These are phyloP conservation scores for Apoderus coryli DNA, from an alignment of 2,888 invertebrate genomes.

Conservation along the genomic window DNA sequence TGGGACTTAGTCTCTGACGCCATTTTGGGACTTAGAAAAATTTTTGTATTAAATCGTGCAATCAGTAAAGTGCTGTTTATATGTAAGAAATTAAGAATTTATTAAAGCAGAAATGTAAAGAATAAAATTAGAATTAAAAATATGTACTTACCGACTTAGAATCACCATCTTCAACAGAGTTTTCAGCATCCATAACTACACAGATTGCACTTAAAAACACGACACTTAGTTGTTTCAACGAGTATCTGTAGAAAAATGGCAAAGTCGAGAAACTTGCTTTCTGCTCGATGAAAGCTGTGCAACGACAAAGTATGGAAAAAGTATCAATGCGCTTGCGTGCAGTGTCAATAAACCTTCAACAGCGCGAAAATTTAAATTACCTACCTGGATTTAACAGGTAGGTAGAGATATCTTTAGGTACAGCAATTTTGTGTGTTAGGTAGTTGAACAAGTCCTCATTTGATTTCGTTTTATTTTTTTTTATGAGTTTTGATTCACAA, in stretches of 20 bases:
- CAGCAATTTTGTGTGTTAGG: no score
- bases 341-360: no score
- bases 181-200: slow-evolving; percentile 49
- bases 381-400: no score
- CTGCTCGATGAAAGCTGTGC: slow-evolving; percentile 2
- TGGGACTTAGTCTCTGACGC: slow-evolving; percentile 65
- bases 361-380: no score
- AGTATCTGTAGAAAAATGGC: no score
- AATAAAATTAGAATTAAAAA: slow-evolving; percentile 20
- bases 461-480: no score
- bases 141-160: slow-evolving; percentile 44
- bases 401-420: no score
- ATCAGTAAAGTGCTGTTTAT: slow-evolving; percentile 35
- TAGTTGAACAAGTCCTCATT: no score
- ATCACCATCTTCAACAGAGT: slow-evolving; percentile 42
- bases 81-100: slow-evolving; percentile 16
- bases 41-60: no score
- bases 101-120: slow-evolving; percentile 14
- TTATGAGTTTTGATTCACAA: no score
- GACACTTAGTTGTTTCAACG: slow-evolving; percentile 19
- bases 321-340: slow-evolving; percentile 10
- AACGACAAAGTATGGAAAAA: slow-evolving; percentile 12
- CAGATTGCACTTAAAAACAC: slow-evolving; percentile 32
- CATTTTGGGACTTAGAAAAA: slow-evolving; percentile 77
- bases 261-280: slow-evolving; percentile 10